Base-by-base conservation (phyloP, 2,888 invertebrate species). In the Lymantria dispar region DNA sequence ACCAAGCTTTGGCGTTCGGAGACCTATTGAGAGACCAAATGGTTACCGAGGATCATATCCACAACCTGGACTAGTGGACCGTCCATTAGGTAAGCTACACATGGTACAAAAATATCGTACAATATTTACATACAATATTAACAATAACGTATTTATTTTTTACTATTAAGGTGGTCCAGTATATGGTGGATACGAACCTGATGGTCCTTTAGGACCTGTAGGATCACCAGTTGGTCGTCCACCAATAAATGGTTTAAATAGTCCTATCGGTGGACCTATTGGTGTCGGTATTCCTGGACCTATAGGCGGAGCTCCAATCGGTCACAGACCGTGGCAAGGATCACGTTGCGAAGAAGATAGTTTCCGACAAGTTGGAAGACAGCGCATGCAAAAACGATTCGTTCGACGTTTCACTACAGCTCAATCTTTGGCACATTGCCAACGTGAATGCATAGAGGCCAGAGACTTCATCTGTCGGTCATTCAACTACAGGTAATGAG, bases 391-490 rank as follows among this genome's bases (percentile, higher is more conserved):
- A 48, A 93, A 96, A 54, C 94, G 95, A 70, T 97, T 94, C 75
- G 94, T 97, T 3, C 91, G 96, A 37, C 92, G 96, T 48, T 94
- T 95, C 58, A 93, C 95, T 15, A 94, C 94, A 8, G 95, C 95
- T 1, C 94, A 95, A 31, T 95, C 95, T 0, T 82, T 97, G 70
- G 93, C 94, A 0, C 95, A 96, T 57, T 98, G 98, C 80, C 96
- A 98, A 83, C 92, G 96, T 54, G 97, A 96, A 76, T 97, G 98
- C 79, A 93, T 95, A 40, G 96, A 96, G 71, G 94, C 95, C 31
- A 92, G 95, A 65, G 96, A 96, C 74, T 97, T 97, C 77, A 93
- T 95, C 50, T 98, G 98, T 74, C 93, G 96, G 76, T 95, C 97
- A 36, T 98, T 98, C 84, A 97, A 97, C 87, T 97, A 94, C 85